Evolutionary conservation across 2,888 invertebrate genomes (phyloP), one percentile per base, ranked within the genome.

Genomic region (Drosophila peninsularis): DNA sequence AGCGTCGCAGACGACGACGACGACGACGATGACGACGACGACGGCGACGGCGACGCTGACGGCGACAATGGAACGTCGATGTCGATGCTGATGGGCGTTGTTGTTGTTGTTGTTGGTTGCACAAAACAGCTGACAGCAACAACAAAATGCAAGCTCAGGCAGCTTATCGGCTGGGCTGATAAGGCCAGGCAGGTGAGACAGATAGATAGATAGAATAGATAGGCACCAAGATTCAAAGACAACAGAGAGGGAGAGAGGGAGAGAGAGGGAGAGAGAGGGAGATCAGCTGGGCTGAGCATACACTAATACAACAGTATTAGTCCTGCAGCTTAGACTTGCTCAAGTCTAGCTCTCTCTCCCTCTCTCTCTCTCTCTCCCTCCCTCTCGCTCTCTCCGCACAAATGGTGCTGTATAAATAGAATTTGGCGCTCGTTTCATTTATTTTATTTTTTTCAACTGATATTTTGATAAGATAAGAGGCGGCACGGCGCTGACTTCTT

Each of bases 121-220:
- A 52, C 21, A 47, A 58, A 76, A 71, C 74, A 75, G 74, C 74
- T 75, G 72, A 76, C 72, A 76, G 73, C 58, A 63, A 45, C 71
- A 63, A 61, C 41, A 67, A 63, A 56, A 50, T 63, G 71, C 68
- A 65, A 68, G 75, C 69, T 62, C 53, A 58, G 63, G 37, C 63
- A 69, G 73, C 78, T 79, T 78, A 79, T 78, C 79, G 57, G 27
- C 9, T 36, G 45, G 44, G 7, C 60, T 75, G 79, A 78, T 77
- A 78, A 75, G 56, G 54, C 42, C 52, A 34, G 45, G 37, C 71
- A 71, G 76, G 76, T 75, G 76, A 68, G 62, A 75, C 69, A 74
- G 66, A 37, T 37, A 52, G 53, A 71, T 54, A 72, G 67, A 71
- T 71, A 61, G 70, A 67, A 61, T 39, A 74, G 75, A 75, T 75